Base-by-base conservation (phyloP, 2,113 vertebrate genomes). In the Rhadina sibilatrix region DNA sequence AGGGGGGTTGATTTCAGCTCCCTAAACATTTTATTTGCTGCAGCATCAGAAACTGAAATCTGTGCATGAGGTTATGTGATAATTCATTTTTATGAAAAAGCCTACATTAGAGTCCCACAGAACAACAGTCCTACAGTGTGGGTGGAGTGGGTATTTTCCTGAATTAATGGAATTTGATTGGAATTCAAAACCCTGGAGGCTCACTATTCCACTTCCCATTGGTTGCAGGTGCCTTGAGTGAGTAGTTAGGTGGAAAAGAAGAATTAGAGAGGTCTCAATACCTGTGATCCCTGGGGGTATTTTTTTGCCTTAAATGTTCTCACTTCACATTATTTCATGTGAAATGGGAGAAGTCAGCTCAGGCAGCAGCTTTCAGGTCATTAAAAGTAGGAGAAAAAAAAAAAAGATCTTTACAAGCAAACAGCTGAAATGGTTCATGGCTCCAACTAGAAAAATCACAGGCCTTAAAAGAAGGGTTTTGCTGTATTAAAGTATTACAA, bases 71-170 rank as follows among this genome's bases (percentile, higher is more conserved):
- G 2, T 49, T 21, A 19, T 6, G 15, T 1, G 9, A 19, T 3
- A 33, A 37, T 30, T 72, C 10, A 17, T 16, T 80, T 68, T 83
- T 9, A 30, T 25, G 15, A 10, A 59, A 66, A 38, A 38, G 2
- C 11, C 21, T 4, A 5, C 15, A 38, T 25, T 12, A 15, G 15
- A 23, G 1, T 33, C 12, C 19, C 5, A 8, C 0, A 68, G 53
- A 63, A 76, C 72, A 64, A 11, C 7, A 63, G 10, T 15, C 74
- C 30, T 27, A 17, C 28, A 46, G 44, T 2, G 44, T 47, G 30
- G 33, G 35, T 53, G n/a, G 33, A 52, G 8, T 14, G 42, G 33
- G 4, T 38, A 5, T 40, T 77, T 75, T 54, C 40, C 31, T 15
- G 23, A 54, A 40, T 81, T 49, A 30, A 63, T 18, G 20, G 38